Evolutionary conservation across 2,113 vertebrate genomes (phyloP), one percentile per base, ranked within the genome.

Genomic region (Calidris pugnax): DNA sequence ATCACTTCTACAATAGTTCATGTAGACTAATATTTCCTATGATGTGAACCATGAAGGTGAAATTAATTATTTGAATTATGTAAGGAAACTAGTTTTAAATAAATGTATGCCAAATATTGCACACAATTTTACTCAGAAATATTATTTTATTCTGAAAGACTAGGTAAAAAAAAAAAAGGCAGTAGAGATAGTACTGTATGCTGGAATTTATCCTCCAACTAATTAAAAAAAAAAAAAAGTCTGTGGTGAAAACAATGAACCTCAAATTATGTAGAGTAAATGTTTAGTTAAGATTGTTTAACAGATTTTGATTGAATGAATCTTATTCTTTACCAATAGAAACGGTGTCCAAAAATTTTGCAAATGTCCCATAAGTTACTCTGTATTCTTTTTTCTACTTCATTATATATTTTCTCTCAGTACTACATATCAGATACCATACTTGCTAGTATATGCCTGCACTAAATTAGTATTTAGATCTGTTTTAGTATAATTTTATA

Each of bases 301-400:
- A 26, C 4, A 50, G 21, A 72, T 72, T 80, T 84, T 71, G 4
- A 0, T 45, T 75, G 56, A 18, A 51, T 79, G 30, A 24, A 6
- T 79, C 17, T 53, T 35, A 59, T 2, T 1, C 50, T 60, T 66
- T 71, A 16, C 13, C 7, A 50, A 56, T 6, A 72, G 7, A 72
- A 47, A 13, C 0, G 1, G 2, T n/a, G 17, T 11, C 22, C 9
- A 57, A 30, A 9, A 11, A 60, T 69, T 90, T 71, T 45, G 48
- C 22, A 23, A 48, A 13, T 43, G 26, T 10, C 22, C 8, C 23
- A 6, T n/a, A 71, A 45, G 14, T 45, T 43, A 47, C 13, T 68
- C 17, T 19, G 6, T 14, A 35, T 51, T 59, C 50, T 50, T 60
- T 83, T 53, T 62, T 68, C 10, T 68, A 43, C 4, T 66, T 60